Evolutionary conservation across 64 coral and sea anemone species (phyloP).

Genomic region (Actinia equina): DNA sequence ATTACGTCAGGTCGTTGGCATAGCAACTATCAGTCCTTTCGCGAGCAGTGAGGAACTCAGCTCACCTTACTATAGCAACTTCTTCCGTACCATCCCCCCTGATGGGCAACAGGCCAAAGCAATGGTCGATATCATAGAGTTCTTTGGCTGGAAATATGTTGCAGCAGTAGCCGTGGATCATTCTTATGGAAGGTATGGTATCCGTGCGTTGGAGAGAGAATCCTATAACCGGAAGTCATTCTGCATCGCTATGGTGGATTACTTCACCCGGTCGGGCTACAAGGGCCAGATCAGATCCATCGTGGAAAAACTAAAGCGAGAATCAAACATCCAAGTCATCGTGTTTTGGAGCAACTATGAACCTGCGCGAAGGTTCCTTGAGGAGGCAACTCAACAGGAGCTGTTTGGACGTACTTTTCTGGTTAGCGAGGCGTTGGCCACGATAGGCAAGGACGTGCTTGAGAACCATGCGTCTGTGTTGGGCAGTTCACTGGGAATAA

Average conservation of each 20-base stretch:
- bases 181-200: constrained; percentile 56
- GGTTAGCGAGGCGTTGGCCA: constrained; percentile 36
- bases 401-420: constrained; percentile 46
- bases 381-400: constrained; percentile 29
- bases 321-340: constrained; percentile 34
- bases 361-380: constrained; percentile 16
- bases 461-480: constrained; percentile 10
- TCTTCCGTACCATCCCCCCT: constrained; percentile 72
- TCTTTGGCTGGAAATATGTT: constrained; percentile 64
- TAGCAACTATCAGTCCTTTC: constrained; percentile 54
- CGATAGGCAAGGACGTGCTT: constrained; percentile 15
- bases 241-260: constrained; percentile 69
- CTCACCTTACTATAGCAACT: constrained; percentile 47
- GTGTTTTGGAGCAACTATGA: constrained; percentile 38
- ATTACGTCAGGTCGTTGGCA: constrained; percentile 31
- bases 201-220: constrained; percentile 55
- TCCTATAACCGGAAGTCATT: constrained; percentile 54
- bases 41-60: constrained; percentile 67
- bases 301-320: constrained; percentile 44
- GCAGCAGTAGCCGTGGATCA: constrained; percentile 64
- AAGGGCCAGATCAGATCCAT: constrained; percentile 34
- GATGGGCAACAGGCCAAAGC: constrained; percentile 67
- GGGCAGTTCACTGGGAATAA: constrained; percentile 30
- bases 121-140: constrained; percentile 78
- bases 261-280: constrained; percentile 55